phyloP scores from a whole-genome alignment of 2,888 invertebrate species.

The Mesorhabditis sp. region DNA sequence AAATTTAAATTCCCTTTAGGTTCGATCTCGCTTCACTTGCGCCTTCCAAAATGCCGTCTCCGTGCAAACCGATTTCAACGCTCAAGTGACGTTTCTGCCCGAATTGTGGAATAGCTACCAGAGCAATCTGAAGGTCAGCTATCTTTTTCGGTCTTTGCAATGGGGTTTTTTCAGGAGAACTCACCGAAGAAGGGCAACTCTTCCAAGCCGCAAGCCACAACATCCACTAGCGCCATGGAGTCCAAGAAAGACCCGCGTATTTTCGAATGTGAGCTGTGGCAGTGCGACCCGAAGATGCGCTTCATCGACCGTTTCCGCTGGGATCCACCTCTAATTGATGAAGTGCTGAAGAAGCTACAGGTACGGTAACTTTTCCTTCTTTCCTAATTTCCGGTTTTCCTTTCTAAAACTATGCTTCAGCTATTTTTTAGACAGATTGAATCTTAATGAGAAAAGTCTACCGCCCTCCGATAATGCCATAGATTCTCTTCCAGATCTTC shows the following conservation, averaged over 20 bases:
- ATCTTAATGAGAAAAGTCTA: background rate
- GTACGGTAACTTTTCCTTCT: slow-evolving; percentile 16
- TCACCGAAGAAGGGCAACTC: background rate
- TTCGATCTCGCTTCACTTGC: slow-evolving; percentile 93
- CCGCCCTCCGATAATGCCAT: background rate
- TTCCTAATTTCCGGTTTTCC: slow-evolving; percentile 3
- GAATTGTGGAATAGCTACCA: slow-evolving; percentile 87
- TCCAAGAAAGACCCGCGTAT: slow-evolving; percentile 73
- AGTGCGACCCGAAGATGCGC: slow-evolving; percentile 75
- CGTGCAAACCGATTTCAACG: slow-evolving; percentile 74
- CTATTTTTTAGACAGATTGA: background rate
- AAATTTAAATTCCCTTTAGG: slow-evolving; percentile 59
- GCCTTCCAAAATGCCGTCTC: slow-evolving; percentile 96
- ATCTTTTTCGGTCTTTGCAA: background rate
- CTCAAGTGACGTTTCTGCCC: slow-evolving; percentile 87
- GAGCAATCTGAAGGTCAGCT: slow-evolving; percentile 9
- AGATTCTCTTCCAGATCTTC: slow-evolving; percentile 67
- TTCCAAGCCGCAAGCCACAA: too few relatives aligned
- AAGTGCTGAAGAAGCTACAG: slow-evolving; percentile 85
- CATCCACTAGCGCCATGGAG: background rate
- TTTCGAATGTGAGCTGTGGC: slow-evolving; percentile 91
- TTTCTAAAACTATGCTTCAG: background rate
- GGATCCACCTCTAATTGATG: slow-evolving; percentile 96
- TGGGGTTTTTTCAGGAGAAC: background rate
- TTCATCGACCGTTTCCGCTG: slow-evolving; percentile 61